Percentiles rank a stretch among this genome's conserved stretches.
Conservation (phyloP, 2,797 vertebrate species). For the Pitangus sulphuratus region DNA sequence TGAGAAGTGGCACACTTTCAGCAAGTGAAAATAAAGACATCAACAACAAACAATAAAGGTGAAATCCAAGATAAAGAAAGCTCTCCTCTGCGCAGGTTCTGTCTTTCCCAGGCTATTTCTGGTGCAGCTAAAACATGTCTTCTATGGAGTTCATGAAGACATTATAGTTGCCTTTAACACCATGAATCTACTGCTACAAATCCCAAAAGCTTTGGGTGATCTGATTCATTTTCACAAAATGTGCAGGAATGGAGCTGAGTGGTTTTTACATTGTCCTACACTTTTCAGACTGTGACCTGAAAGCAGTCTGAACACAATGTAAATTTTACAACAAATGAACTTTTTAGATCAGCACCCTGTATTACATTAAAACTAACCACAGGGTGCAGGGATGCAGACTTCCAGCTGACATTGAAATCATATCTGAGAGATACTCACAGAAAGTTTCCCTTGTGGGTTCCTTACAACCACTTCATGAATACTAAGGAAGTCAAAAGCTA, state of each 20-base stretch:
- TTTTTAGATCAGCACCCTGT: background rate
- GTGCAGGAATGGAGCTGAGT: background rate
- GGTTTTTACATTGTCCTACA: background rate
- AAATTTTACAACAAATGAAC: background rate
- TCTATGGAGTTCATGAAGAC: background rate
- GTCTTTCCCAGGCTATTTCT: background rate
- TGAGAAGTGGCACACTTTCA: background rate
- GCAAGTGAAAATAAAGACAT: slow-evolving; percentile 23
- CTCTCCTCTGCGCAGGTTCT: background rate
- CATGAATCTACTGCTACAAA: background rate
- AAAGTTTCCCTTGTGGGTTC: background rate
- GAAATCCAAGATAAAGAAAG: background rate
- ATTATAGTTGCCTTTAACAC: background rate
- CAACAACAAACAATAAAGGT: background rate
- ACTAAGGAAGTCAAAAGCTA: background rate
- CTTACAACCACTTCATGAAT: background rate
- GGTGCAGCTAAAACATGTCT: background rate
- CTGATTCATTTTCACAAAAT: background rate
- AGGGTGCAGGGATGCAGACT: background rate
- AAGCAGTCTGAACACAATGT: background rate
- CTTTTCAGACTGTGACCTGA: background rate
- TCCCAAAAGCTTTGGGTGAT: background rate
- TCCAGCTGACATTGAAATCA: background rate
- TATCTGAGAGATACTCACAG: background rate
- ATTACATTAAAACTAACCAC: background rate